phyloP scores from a whole-genome alignment of 1,140 invertebrate genomes.

The Oscheius sp. region DNA sequence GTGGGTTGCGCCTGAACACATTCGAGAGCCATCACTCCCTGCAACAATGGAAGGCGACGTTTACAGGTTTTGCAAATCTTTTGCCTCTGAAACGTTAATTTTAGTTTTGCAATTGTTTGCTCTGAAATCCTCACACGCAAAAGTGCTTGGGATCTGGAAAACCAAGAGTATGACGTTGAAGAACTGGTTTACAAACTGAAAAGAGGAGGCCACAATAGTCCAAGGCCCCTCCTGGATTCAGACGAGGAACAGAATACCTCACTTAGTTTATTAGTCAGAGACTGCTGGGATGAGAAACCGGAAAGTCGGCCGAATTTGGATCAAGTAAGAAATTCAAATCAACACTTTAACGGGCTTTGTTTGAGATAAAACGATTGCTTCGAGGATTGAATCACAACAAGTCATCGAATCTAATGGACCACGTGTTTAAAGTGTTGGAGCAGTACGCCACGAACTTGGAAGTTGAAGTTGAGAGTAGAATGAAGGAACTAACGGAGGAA shows the following conservation, averaged over 20 bases:
- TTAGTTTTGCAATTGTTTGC: constrained; percentile 57
- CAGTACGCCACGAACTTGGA: constrained; percentile 80
- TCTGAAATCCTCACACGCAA: constrained; percentile 66
- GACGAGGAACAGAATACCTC: constrained; percentile 41
- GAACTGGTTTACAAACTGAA: constrained; percentile 48
- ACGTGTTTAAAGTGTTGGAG: constrained; percentile 81
- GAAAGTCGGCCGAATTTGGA: constrained; percentile 85
- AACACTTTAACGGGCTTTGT: neutral
- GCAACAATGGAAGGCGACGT: constrained; percentile 54
- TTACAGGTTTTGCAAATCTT: too few species aligned
- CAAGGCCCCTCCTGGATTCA: constrained; percentile 33
- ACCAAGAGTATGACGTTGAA: constrained; percentile 23
- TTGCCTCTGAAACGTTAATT: too few species aligned
- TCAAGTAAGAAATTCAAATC: constrained; percentile 67
- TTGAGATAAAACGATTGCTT: neutral
- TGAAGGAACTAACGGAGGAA: constrained; percentile 85
- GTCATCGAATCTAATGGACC: constrained; percentile 74
- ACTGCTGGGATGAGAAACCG: constrained; percentile 72
- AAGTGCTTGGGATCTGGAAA: constrained; percentile 63
- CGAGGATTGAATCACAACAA: constrained; percentile 22
- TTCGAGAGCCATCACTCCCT: constrained; percentile 67
- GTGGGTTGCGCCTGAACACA: constrained; percentile 91
- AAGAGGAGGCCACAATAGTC: constrained; percentile 33
- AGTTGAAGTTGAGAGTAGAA: constrained; percentile 82
- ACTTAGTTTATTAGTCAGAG: constrained; percentile 34